Evolutionary conservation across 2,888 invertebrate genomes (phyloP).

Genomic region (Agrochola lota): DNA sequence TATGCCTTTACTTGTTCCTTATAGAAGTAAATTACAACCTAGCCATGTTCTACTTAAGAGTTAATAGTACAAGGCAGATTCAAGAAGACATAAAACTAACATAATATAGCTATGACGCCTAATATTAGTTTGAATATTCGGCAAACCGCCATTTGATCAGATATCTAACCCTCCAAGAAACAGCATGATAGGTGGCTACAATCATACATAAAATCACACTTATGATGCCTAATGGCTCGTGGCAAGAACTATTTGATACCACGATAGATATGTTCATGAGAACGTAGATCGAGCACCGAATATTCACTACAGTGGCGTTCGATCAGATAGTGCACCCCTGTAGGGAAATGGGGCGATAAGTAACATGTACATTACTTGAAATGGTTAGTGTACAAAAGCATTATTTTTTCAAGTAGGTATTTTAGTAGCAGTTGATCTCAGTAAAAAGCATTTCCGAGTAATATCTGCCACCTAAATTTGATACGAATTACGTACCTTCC

Average conservation of each 20-base stretch:
- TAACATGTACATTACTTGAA: slow-evolving; percentile 31
- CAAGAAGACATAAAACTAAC: not conserved
- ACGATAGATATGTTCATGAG: slow-evolving; percentile 22
- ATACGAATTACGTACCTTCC: not conserved
- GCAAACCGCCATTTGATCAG: slow-evolving; percentile 39
- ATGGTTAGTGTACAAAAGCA: slow-evolving; percentile 8
- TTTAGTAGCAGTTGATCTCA: not conserved
- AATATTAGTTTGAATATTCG: slow-evolving; percentile 40
- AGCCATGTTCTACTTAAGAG: not conserved
- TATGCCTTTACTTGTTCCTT: no score
- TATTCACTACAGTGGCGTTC: slow-evolving; percentile 36
- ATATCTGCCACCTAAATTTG: not conserved
- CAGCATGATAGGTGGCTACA: slow-evolving; percentile 33
- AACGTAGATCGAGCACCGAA: slow-evolving; percentile 42
- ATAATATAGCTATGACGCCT: not conserved
- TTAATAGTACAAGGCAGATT: not conserved
- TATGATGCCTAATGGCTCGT: slow-evolving; percentile 48
- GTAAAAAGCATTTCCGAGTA: not conserved
- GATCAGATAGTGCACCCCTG: slow-evolving; percentile 53
- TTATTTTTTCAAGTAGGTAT: slow-evolving; percentile 2
- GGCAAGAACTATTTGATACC: slow-evolving; percentile 48
- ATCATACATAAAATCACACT: slow-evolving; percentile 58
- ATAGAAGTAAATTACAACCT: not conserved
- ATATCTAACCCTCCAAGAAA: slow-evolving; percentile 49
- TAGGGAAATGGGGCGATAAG: slow-evolving; percentile 42